phyloP scores from a whole-genome alignment of 2,888 invertebrate genomes.

The Drosophila putrida region DNA sequence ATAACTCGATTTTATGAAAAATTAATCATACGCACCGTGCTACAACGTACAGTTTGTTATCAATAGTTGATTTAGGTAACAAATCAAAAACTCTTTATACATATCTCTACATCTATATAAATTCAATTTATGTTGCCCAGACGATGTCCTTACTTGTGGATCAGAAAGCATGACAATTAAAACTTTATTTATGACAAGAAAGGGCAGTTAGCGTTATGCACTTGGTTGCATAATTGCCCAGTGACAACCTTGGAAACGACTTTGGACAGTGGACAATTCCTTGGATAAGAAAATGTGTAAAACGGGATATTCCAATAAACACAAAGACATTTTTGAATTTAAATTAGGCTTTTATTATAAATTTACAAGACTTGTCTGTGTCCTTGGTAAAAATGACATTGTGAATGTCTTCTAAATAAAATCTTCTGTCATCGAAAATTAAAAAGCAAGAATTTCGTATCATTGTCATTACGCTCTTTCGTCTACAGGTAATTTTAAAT shows the following conservation, averaged over 20 bases:
- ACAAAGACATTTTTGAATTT: too few species aligned
- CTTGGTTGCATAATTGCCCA: constrained; percentile 38
- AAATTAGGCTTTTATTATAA: too few species aligned
- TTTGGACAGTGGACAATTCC: neutral
- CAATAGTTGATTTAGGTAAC: neutral
- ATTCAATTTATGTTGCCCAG: constrained; percentile 36
- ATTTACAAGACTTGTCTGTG: too few species aligned
- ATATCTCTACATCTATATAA: constrained; percentile 28
- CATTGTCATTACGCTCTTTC: neutral
- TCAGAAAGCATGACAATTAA: constrained; percentile 54
- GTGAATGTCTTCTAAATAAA: too few species aligned
- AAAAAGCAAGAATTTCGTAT: too few species aligned
- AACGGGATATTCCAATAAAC: neutral
- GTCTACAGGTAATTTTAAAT: neutral
- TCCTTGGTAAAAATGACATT: too few species aligned
- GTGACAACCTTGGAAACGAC: neutral
- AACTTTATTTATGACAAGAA: constrained; percentile 58
- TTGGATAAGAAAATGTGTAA: constrained; percentile 4
- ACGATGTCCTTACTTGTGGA: constrained; percentile 11
- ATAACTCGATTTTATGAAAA: constrained; percentile 42
- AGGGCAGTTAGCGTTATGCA: constrained; percentile 35
- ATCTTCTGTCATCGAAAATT: too few species aligned
- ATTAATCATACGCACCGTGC: constrained; percentile 46
- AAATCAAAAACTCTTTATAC: constrained; percentile 1
- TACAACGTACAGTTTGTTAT: neutral